Conservation (phyloP, 2,888 invertebrate genomes). For the Crepidodera aurea region DNA sequence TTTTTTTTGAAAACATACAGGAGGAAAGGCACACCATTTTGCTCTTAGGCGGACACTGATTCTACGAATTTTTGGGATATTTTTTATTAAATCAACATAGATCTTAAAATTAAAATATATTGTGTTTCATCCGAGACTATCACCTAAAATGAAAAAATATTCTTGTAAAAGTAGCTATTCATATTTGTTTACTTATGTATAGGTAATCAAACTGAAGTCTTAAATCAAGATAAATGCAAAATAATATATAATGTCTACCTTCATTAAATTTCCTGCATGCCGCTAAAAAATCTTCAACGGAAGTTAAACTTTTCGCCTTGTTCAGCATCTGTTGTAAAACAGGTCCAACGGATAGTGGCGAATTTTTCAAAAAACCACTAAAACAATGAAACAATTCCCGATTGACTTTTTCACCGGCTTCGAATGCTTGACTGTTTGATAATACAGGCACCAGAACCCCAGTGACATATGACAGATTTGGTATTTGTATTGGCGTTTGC, state of each 20-base stretch:
- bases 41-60: no score
- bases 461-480: not conserved
- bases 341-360: not conserved
- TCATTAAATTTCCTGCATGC: slow-evolving; percentile 1
- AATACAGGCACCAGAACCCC: slow-evolving; percentile 1
- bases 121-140: no score
- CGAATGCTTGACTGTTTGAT: not conserved
- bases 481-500: not conserved
- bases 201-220: no score
- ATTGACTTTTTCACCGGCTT: not conserved
- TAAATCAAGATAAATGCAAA: no score
- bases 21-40: no score
- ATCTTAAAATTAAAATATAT: no score
- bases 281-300: slow-evolving; percentile 2
- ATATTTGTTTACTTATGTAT: no score
- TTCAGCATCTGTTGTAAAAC: not conserved
- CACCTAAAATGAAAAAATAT: not conserved
- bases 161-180: no score
- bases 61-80: no score
- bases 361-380: not conserved
- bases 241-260: no score
- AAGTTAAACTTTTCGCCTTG: not conserved
- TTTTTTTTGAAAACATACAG: no score
- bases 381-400: not conserved
- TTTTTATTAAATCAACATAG: no score